Conservation (phyloP, 2,888 invertebrate genomes). For the Apamea monoglypha region DNA sequence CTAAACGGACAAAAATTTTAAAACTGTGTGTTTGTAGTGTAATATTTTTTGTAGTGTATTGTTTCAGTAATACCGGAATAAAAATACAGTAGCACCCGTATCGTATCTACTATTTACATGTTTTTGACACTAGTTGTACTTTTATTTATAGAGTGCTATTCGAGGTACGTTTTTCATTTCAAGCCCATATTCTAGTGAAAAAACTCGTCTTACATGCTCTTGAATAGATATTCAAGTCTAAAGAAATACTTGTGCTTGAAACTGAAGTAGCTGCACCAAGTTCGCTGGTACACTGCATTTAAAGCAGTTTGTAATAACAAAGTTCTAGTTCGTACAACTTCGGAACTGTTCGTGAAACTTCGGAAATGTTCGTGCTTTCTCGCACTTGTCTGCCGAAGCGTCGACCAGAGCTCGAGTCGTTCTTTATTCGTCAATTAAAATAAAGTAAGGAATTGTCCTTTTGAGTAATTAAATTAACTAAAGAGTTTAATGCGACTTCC, state of each 20-base stretch:
- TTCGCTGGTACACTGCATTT: slow-evolving; percentile 50
- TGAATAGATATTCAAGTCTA: slow-evolving; percentile 14
- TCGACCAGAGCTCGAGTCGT: not conserved
- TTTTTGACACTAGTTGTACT: not conserved
- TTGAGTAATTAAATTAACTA: slow-evolving; percentile 31
- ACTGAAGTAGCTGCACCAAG: slow-evolving; percentile 33
- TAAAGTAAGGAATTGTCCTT: slow-evolving; percentile 21
- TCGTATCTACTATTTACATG: not conserved
- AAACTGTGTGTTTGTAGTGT: too few relatives aligned
- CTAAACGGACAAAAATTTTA: not conserved
- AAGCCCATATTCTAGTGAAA: not conserved
- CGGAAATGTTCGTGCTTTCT: slow-evolving; percentile 35
- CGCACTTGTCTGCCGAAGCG: slow-evolving; percentile 6
- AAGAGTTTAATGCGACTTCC: not conserved
- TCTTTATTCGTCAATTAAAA: slow-evolving; percentile 28
- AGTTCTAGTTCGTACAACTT: slow-evolving; percentile 45
- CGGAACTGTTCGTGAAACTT: slow-evolving; percentile 46
- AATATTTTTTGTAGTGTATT: not conserved
- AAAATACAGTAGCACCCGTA: not conserved
- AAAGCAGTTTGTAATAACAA: slow-evolving; percentile 59
- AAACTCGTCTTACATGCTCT: not conserved
- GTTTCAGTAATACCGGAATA: not conserved
- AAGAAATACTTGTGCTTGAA: slow-evolving; percentile 32
- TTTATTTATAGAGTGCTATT: not conserved
- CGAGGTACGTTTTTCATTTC: not conserved